These are phyloP conservation scores for Perca fluviatilis DNA, from an alignment of 2,113 vertebrate species.

Conservation along the genomic window DNA sequence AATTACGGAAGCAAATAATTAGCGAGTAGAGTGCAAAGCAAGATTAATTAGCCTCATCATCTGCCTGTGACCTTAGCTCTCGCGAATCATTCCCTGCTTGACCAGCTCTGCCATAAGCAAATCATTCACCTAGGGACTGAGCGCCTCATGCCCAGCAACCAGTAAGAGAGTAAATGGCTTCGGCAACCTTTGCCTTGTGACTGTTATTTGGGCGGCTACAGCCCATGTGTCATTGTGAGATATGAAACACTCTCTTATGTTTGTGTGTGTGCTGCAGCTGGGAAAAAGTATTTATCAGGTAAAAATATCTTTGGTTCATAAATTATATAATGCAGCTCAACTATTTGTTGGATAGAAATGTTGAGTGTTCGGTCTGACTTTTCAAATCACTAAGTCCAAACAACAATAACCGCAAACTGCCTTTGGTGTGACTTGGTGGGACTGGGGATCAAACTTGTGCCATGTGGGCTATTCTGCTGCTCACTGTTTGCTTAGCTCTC, in stretches of 20 bases:
- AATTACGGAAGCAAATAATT: conserved; percentile 79
- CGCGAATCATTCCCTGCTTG: conserved; percentile 61
- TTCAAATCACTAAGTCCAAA: background rate
- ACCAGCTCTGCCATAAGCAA: conserved; percentile 66
- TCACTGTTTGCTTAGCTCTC: background rate
- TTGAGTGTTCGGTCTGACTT: background rate
- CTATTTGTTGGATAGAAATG: background rate
- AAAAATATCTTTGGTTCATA: background rate
- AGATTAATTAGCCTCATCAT: conserved; percentile 79
- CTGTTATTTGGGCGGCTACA: conserved; percentile 37
- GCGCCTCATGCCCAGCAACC: conserved; percentile 45
- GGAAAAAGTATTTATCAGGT: background rate
- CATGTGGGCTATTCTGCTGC: background rate
- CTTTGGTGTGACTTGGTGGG: background rate
- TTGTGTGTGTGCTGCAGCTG: conserved; percentile 41
- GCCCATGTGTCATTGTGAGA: conserved; percentile 44
- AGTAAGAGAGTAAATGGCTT: conserved; percentile 42
- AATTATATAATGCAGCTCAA: background rate
- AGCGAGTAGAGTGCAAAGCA: conserved; percentile 73
- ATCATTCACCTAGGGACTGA: conserved; percentile 60
- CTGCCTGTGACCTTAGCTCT: conserved; percentile 74
- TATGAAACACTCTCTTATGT: conserved; percentile 50
- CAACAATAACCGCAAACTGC: background rate
- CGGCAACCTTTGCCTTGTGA: conserved; percentile 41
- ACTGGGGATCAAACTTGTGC: background rate